Evolutionary conservation across 2,888 invertebrate genomes (phyloP), one percentile per base, ranked within the genome.

Genomic region (Sinotaia quadrata): DNA sequence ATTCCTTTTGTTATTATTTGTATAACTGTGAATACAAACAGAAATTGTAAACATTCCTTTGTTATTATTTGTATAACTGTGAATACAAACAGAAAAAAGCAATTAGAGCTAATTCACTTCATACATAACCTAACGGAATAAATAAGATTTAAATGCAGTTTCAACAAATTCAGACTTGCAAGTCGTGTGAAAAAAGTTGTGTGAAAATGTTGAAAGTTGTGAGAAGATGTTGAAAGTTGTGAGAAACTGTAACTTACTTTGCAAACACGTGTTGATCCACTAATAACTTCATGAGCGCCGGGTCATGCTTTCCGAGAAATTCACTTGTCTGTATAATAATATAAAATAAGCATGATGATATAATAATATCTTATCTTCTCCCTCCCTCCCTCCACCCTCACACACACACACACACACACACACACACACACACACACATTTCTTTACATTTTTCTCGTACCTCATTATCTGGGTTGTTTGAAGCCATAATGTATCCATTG

Each of bases 241-340:
- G 34, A 41, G 21, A 56, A 12, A 8, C n/a, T 12, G 37, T 31
- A 24, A 67, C 74, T 75, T 63, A 77, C 77, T 68, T 62, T 60
- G 70, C 60, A 59, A 68, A 78, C 18, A 71, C 73, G n/a, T 63
- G 61, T 49, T 73, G 70, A 21, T 59, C 52, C n/a, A 79, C 33
- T 24, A 81, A 58, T 21, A 75, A 71, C 54, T 67, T 63, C 78
- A 81, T 79, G n/a, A 81, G 61, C 5, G 70, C 52, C 24, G 95
- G 95, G 87, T 97, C 96, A 51, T 96, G 94, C 88, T 96, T 95
- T 0, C 97, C 97, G 84, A 97, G 97, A 89, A 97, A 97, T 83
- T 93, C 92, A 1, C 97, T 97, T 1, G 82, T 75, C 83, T 85
- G 76, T 15, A 70, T n/a, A n/a, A n/a, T n/a, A n/a, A n/a, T n/a